Conservation (phyloP, 2,113 vertebrate genomes). For the Chamaea fasciata region DNA sequence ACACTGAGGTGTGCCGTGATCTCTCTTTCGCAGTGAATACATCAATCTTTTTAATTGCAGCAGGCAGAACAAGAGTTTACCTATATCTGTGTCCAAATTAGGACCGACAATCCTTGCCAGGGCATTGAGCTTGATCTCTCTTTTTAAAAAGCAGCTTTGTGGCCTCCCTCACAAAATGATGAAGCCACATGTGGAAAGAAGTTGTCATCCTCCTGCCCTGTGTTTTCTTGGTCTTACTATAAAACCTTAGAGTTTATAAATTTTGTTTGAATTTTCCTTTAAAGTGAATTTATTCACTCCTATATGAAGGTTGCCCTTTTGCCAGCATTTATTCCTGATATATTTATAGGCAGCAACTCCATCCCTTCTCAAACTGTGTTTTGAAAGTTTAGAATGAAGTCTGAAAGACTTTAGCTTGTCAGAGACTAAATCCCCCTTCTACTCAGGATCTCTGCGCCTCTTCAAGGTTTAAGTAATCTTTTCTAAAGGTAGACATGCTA, state of each 20-base stretch:
- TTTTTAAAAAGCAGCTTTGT: background rate
- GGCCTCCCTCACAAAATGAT: background rate
- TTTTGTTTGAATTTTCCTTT: background rate
- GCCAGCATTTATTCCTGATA: background rate
- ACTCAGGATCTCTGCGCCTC: background rate
- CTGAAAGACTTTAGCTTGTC: background rate
- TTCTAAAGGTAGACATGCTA: background rate
- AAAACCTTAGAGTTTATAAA: background rate
- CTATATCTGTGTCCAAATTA: background rate
- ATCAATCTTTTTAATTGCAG: background rate
- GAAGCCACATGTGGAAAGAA: background rate
- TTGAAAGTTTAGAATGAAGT: background rate
- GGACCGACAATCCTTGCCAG: background rate
- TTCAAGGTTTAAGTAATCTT: background rate
- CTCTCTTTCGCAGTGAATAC: background rate
- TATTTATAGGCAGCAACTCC: conserved; percentile 16
- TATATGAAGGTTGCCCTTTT: background rate
- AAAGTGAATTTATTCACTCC: background rate
- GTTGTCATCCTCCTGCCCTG: background rate
- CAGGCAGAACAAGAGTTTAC: background rate
- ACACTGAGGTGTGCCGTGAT: fast-evolving
- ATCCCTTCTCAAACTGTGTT: background rate
- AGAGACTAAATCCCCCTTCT: background rate
- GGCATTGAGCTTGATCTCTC: background rate
- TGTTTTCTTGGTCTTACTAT: background rate